Evolutionary conservation across 2,113 vertebrate species (phyloP).

Genomic region (Ursus arctos): DNA sequence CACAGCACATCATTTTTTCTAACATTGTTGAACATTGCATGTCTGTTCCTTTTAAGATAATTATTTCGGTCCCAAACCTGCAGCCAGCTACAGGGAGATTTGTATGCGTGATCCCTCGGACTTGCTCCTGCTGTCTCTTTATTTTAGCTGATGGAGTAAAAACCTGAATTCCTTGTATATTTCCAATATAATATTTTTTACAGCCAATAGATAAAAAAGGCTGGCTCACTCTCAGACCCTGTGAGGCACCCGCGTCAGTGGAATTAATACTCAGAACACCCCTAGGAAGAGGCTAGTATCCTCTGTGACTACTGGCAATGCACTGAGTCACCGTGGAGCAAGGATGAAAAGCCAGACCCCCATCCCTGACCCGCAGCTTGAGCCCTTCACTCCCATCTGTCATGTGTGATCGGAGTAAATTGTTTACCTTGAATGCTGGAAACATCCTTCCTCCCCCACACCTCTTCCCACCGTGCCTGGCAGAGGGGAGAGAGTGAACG

Average conservation of each 20-base stretch:
- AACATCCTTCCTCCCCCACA: background rate
- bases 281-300: background rate
- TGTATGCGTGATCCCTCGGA: background rate
- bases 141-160: background rate
- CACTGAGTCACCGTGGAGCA: background rate
- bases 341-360: background rate
- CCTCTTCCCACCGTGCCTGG: background rate
- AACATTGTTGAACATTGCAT: background rate
- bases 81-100: background rate
- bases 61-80: constrained; percentile 2
- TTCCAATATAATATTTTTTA: background rate
- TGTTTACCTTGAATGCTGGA: background rate
- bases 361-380: background rate
- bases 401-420: background rate
- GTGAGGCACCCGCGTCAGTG: background rate
- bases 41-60: background rate
- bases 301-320: background rate
- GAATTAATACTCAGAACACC: background rate
- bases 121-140: background rate
- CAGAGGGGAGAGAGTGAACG: background rate
- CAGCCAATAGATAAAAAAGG: background rate
- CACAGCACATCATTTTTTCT: background rate
- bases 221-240: background rate
- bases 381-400: background rate
- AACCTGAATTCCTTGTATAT: background rate